Percentiles rank a stretch among this genome's conserved stretches.
These are phyloP conservation scores for Drosophila antonietae DNA, from an alignment of 2,888 invertebrate genomes.

Conservation along the genomic window DNA sequence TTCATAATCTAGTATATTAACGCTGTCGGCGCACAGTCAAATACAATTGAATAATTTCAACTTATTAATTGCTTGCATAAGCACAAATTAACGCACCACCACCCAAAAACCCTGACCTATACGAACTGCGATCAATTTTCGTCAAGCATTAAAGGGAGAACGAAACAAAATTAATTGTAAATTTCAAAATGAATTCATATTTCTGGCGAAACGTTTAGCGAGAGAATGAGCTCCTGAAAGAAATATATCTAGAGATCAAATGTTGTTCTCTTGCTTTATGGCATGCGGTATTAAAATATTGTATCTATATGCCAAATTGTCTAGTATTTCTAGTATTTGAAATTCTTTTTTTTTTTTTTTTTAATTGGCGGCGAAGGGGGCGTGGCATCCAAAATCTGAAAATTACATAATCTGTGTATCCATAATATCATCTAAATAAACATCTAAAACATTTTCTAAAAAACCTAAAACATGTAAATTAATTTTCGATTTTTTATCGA, in stretches of 20 bases:
- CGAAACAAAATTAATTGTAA: not conserved
- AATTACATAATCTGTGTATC: too few relatives aligned
- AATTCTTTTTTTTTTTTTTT: too few relatives aligned
- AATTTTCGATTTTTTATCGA: too few relatives aligned
- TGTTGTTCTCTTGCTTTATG: too few relatives aligned
- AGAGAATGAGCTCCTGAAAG: not conserved
- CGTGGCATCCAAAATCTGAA: too few relatives aligned
- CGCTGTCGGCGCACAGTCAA: not conserved
- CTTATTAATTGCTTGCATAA: slow-evolving; percentile 4
- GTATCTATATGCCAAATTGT: too few relatives aligned
- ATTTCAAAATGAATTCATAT: not conserved
- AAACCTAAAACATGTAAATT: too few relatives aligned
- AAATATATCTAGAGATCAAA: not conserved
- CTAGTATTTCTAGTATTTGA: too few relatives aligned
- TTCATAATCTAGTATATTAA: not conserved
- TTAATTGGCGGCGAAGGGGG: too few relatives aligned
- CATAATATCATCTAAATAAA: too few relatives aligned
- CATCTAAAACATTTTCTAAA: too few relatives aligned
- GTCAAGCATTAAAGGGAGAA: not conserved
- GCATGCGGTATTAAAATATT: too few relatives aligned
- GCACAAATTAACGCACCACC: not conserved
- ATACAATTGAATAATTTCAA: slow-evolving; percentile 1
- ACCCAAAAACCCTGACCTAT: slow-evolving; percentile 3
- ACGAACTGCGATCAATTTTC: not conserved
- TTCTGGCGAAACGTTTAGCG: not conserved